Percentiles rank a stretch among this genome's conserved stretches.
phyloP scores from a whole-genome alignment of 2,888 invertebrate species.

The Acronicta psi region DNA sequence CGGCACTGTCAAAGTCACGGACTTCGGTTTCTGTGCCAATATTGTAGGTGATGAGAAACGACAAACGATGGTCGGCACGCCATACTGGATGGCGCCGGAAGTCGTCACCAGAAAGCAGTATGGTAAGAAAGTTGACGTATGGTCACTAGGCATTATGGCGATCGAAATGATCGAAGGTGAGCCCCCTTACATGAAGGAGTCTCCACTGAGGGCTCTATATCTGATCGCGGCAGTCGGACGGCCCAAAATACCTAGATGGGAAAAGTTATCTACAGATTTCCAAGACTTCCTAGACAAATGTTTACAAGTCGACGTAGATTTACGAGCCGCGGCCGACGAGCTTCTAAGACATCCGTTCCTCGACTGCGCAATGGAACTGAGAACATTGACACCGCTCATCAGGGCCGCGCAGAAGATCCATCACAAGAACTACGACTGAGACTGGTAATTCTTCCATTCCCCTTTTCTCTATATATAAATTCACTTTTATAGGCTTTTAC shows the following conservation, averaged over 20 bases:
- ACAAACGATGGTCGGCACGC: constrained; percentile 99
- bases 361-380: constrained; percentile 93
- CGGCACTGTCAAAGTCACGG: constrained; percentile 97
- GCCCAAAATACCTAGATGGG: constrained; percentile 96
- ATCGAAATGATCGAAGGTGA: constrained; percentile 98
- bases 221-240: constrained; percentile 98
- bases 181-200: constrained; percentile 98
- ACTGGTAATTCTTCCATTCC: constrained; percentile 71
- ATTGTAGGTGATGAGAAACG: constrained; percentile 97
- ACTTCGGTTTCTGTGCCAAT: constrained; percentile 99
- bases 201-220: constrained; percentile 97
- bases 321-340: constrained; percentile 93
- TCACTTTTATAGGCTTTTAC: constrained; percentile 76
- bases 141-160: constrained; percentile 99
- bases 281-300: constrained; percentile 96
- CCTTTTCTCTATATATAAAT: constrained; percentile 61
- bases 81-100: constrained; percentile 99
- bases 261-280: constrained; percentile 93
- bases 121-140: constrained; percentile 97
- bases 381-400: constrained; percentile 96
- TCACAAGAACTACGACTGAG: constrained; percentile 89
- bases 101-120: constrained; percentile 97
- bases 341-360: constrained; percentile 95
- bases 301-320: constrained; percentile 95
- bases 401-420: constrained; percentile 96